Base-by-base conservation (phyloP, 2,113 vertebrate genomes). In the Aix galericulata region DNA sequence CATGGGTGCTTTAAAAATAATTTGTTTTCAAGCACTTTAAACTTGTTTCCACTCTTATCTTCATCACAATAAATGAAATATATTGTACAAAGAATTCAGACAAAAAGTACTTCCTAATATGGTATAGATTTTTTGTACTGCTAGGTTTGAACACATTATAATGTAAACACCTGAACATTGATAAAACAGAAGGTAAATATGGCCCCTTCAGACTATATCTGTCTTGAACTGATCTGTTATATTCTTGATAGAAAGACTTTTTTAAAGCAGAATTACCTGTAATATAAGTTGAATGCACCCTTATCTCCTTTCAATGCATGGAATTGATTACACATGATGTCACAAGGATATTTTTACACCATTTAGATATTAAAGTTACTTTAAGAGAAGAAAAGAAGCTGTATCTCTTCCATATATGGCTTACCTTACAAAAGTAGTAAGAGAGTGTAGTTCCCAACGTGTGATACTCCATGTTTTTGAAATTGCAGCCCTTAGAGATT, bases 401-500 rank as follows among this genome's bases (percentile, higher is more conserved):
- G 2, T 66, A 20, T 18, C 32, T 86, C 10, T 80, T 71, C 62
- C 38, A 64, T 31, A 23, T 53, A 62, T 29, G 10, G 71, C 40
- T 82, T 93, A 95, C 78, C 95, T 91, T 93, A 31, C 31, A 86
- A 66, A 86, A 91, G 71, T 64, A 73, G 42, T 84, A 87, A 75
- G 66, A 82, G 38, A 15, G 7, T 90, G 80, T n/a, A 88, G 29
- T 63, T 87, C 63, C 62, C 71, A 74, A 90, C 1, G 23, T 86
- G 81, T 38, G 62, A 90, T 82, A 78, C 55, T 69, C 87, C n/a
- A 53, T 72, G 67, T 86, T 96, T 97, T 93, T 97, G 66, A 91
- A 97, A 95, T 91, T 81, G 72, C 8, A 77, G 94, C 42, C 90
- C 83, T 94, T 44, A 52, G 84, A 96, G 95, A 82, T 87, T 83